Conservation (phyloP, 2,888 invertebrate species). For the Caenorhabditis sulstoni region DNA sequence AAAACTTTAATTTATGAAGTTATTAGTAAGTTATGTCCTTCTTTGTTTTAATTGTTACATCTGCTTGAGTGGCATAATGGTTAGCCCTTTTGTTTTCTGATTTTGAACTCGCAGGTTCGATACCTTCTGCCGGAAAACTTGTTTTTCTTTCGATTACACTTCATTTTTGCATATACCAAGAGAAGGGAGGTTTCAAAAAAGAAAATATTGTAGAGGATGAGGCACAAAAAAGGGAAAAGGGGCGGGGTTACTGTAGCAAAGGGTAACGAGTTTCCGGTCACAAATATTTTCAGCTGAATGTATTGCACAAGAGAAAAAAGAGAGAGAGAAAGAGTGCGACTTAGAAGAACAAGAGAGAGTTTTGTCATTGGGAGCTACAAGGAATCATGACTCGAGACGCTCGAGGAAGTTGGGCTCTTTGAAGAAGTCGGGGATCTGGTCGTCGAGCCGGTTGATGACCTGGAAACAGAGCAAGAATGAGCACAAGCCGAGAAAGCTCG, state of each 20-base stretch:
- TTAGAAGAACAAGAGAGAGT: neutral
- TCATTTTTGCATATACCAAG: neutral
- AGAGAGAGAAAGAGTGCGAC: neutral
- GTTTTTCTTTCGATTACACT: too few species aligned
- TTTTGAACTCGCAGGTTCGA: too few species aligned
- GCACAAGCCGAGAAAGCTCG: neutral
- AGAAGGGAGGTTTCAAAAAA: neutral
- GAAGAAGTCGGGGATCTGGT: conserved; percentile 99
- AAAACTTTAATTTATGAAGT: too few species aligned
- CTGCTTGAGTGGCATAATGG: too few species aligned
- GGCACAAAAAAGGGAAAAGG: neutral
- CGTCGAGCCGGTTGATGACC: conserved; percentile 98
- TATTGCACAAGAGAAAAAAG: neutral
- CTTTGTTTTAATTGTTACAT: too few species aligned
- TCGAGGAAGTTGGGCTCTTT: conserved; percentile 99
- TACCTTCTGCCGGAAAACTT: too few species aligned
- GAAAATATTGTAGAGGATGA: too few species aligned
- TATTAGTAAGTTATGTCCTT: too few species aligned
- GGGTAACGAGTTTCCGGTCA: too few species aligned
- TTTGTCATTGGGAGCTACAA: neutral
- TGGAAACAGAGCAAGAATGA: conserved; percentile 43
- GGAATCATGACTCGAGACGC: conserved; percentile 86
- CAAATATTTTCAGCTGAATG: too few species aligned
- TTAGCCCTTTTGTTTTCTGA: too few species aligned
- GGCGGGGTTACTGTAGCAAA: neutral